A percentile compares a stretch with the other conserved stretches of the same genome.
These are phyloP conservation scores for Platygyra sinensis DNA, from an alignment of 64 coral and sea anemone species.

Conservation along the genomic window DNA sequence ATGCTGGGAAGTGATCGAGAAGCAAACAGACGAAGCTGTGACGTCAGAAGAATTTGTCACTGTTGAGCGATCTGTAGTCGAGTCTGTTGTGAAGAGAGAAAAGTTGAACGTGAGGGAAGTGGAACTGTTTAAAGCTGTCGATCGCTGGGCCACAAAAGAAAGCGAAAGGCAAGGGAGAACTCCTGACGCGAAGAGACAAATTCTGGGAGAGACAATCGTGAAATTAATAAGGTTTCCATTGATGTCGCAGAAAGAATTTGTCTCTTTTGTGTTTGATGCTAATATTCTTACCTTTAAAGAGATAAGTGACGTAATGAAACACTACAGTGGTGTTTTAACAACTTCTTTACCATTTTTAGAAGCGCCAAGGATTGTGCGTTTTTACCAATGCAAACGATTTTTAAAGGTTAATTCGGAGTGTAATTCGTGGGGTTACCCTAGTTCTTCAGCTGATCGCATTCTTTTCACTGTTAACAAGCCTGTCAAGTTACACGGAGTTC, in stretches of 20 bases:
- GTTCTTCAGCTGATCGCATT: neutral
- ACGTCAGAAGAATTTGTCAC: conserved; percentile 18
- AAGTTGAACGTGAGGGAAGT: neutral
- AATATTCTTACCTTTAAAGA: neutral
- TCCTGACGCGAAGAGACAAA: conserved; percentile 5
- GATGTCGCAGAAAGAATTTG: conserved; percentile 23
- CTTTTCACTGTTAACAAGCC: neutral
- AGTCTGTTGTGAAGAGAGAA: conserved; percentile 16
- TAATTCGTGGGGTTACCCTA: neutral
- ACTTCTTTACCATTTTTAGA: conserved; percentile 12
- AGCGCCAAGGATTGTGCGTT: neutral
- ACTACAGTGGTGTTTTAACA: neutral
- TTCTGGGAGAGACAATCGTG: conserved; percentile 20
- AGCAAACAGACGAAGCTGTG: conserved; percentile 14
- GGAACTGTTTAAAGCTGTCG: conserved; percentile 23
- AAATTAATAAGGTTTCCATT: conserved; percentile 22
- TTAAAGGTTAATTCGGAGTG: neutral
- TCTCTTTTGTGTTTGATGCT: neutral
- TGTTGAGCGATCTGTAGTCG: conserved; percentile 10
- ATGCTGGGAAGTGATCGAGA: conserved; percentile 32
- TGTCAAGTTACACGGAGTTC: neutral
- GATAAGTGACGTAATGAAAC: neutral
- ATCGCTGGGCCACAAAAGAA: conserved; percentile 4
- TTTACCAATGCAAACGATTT: neutral
- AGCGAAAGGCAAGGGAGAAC: neutral